Evolutionary conservation across 2,113 vertebrate genomes (phyloP).

Genomic region (Odocoileus hemionus): DNA sequence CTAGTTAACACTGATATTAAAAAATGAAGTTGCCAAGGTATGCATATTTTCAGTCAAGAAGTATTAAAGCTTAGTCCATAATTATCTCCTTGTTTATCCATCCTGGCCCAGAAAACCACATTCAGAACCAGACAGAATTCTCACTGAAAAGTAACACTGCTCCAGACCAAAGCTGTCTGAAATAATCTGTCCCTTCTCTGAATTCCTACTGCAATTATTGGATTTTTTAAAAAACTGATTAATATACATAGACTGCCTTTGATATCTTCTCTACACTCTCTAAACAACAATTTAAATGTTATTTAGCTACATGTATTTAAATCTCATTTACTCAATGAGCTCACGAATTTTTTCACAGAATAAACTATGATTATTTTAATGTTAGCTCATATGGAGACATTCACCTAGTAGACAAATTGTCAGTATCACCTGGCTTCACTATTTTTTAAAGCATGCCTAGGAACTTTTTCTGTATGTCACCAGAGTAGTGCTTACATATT

Average conservation of each 20-base stretch:
- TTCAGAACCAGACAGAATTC: background rate
- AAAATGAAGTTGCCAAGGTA: slow-evolving; percentile 18
- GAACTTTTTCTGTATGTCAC: background rate
- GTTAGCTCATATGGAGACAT: background rate
- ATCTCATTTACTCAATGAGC: background rate
- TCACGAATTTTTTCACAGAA: background rate
- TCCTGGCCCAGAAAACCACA: background rate
- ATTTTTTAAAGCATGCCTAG: background rate
- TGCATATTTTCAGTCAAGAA: background rate
- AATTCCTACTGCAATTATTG: background rate
- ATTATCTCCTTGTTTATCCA: background rate
- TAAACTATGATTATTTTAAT: background rate
- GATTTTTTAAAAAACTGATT: background rate
- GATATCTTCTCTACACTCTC: background rate
- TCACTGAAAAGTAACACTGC: background rate
- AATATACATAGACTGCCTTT: background rate
- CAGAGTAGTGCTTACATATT: background rate
- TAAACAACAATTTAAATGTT: slow-evolving; percentile 1
- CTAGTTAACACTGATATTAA: background rate
- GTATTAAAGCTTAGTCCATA: slow-evolving; percentile 10
- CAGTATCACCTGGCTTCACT: background rate
- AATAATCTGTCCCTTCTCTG: background rate
- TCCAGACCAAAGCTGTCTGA: background rate
- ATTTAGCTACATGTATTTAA: background rate
- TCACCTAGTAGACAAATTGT: background rate